A percentile compares a stretch with the other conserved stretches of the same genome.
These are phyloP conservation scores for Synergus umbraculus DNA, from an alignment of 2,888 invertebrate species.

Conservation along the genomic window DNA sequence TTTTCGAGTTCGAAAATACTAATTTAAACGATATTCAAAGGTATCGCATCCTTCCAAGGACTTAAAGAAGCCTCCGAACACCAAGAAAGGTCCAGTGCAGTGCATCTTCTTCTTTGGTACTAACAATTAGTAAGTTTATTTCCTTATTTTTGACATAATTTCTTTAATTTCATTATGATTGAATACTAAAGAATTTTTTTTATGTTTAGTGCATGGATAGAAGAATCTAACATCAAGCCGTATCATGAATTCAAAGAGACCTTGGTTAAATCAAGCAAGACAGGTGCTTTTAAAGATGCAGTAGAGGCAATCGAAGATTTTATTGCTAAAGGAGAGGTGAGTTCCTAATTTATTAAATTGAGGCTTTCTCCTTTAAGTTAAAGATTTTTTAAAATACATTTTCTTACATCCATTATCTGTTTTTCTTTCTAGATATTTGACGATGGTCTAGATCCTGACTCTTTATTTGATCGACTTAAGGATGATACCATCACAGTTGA, in stretches of 20 bases:
- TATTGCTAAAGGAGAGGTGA: conserved; percentile 84
- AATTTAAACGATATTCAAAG: conserved; percentile 79
- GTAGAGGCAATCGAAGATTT: conserved; percentile 89
- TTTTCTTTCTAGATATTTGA: conserved; percentile 75
- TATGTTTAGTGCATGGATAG: conserved; percentile 90
- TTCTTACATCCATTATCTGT: background rate
- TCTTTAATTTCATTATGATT: background rate
- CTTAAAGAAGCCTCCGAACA: conserved; percentile 85
- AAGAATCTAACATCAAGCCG: conserved; percentile 88
- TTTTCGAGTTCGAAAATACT: background rate
- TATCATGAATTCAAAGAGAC: conserved; percentile 90
- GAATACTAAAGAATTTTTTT: conserved; percentile 42
- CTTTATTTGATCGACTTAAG: conserved; percentile 86
- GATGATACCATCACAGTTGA: conserved; percentile 77
- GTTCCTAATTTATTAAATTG: conserved; percentile 56
- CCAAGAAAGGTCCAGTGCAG: conserved; percentile 82
- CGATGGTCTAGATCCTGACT: conserved; percentile 83
- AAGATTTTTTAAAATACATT: conserved; percentile 4
- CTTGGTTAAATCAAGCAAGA: conserved; percentile 86
- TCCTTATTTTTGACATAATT: background rate
- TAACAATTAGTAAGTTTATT: conserved; percentile 92
- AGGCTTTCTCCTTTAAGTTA: conserved; percentile 3
- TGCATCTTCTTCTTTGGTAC: conserved; percentile 97
- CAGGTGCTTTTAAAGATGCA: conserved; percentile 87
- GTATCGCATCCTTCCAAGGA: conserved; percentile 89